These are phyloP conservation scores for Fissipunctia ypsillon DNA, from an alignment of 2,888 invertebrate species.

Conservation along the genomic window DNA sequence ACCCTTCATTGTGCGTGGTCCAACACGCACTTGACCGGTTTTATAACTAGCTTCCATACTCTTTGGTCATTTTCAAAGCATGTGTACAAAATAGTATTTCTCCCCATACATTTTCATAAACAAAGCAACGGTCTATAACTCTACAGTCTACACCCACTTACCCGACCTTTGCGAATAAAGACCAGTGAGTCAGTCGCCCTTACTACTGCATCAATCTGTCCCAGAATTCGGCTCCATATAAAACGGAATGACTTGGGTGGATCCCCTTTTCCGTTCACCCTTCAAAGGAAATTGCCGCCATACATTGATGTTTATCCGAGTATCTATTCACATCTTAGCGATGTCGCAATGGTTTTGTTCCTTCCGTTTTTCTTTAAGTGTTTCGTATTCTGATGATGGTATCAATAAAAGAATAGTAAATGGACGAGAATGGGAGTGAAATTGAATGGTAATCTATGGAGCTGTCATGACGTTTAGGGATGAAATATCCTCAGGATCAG, in stretches of 20 bases:
- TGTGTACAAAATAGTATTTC: not conserved
- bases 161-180: conserved; percentile 11
- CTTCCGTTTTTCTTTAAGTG: conserved; percentile 66
- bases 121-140: conserved; percentile 3
- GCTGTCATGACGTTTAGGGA: not conserved
- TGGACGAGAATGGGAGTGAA: conserved; percentile 1
- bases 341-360: conserved; percentile 74
- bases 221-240: conserved; percentile 68
- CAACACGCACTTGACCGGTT: no score
- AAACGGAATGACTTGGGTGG: conserved; percentile 78
- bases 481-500: not conserved
- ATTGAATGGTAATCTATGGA: conserved; percentile 33
- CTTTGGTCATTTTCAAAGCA: not conserved
- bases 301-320: conserved; percentile 86
- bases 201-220: conserved; percentile 44
- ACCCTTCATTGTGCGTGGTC: no score
- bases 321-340: conserved; percentile 85
- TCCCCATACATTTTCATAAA: not conserved
- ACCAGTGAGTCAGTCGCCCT: conserved; percentile 24
- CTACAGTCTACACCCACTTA: not conserved
- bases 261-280: conserved; percentile 83
- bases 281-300: conserved; percentile 86
- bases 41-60: not conserved
- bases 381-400: conserved; percentile 55
- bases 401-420: conserved; percentile 46